Percentiles rank a stretch among this genome's conserved stretches.
phyloP scores from a whole-genome alignment of 2,888 invertebrate genomes.

The Atethmia centrago region DNA sequence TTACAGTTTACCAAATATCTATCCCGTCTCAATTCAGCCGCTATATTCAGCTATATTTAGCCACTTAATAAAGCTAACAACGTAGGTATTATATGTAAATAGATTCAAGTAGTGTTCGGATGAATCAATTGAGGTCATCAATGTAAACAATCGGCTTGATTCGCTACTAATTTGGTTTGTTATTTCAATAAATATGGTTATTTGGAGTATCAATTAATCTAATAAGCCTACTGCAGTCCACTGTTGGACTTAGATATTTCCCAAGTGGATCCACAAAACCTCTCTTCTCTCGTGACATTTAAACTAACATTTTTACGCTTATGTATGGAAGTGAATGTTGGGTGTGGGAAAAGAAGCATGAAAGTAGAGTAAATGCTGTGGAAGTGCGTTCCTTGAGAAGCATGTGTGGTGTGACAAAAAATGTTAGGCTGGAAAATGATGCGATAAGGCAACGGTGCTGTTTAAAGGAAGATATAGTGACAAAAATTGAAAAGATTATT shows the following conservation, averaged over 20 bases:
- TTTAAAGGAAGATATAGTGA: too few species aligned
- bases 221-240: background rate
- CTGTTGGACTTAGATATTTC: background rate
- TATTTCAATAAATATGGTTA: background rate
- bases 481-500: too few species aligned
- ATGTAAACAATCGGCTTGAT: constrained; percentile 26
- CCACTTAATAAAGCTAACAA: constrained; percentile 25
- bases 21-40: background rate
- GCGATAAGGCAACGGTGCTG: too few species aligned
- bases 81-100: constrained; percentile 15
- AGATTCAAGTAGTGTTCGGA: constrained; percentile 10
- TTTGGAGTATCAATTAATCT: background rate
- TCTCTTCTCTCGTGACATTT: too few species aligned
- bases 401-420: too few species aligned
- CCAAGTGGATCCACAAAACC: too few species aligned
- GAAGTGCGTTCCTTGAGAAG: too few species aligned
- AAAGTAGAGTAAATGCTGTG: too few species aligned
- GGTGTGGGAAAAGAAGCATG: too few species aligned
- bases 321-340: too few species aligned
- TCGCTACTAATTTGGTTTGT: background rate
- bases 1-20: background rate
- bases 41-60: constrained; percentile 4
- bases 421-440: too few species aligned
- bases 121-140: constrained; percentile 43
- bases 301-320: too few species aligned